Evolutionary conservation across 2,797 vertebrate genomes (phyloP).

Genomic region (Salarias fasciatus): DNA sequence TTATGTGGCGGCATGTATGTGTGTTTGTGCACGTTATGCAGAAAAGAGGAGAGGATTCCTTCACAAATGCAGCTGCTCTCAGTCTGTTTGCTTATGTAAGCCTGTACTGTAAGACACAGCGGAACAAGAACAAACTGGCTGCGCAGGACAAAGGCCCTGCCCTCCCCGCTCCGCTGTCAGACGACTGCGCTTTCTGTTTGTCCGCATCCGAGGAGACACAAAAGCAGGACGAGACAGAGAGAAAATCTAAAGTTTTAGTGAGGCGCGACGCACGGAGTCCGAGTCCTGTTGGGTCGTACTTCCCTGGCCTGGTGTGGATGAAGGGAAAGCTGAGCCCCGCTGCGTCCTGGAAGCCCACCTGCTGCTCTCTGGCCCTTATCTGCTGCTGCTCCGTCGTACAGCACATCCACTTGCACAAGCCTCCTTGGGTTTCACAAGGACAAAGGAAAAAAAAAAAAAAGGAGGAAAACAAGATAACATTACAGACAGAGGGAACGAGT

Average conservation of each 20-base stretch:
- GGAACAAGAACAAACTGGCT: slow-evolving; percentile 62
- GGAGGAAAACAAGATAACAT: slow-evolving; percentile 17
- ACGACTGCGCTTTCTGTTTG: slow-evolving; percentile 37
- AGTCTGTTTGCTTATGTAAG: slow-evolving; percentile 68
- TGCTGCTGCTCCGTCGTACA: slow-evolving; percentile 46
- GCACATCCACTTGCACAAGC: slow-evolving; percentile 47
- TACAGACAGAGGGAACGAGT: slow-evolving; percentile 10
- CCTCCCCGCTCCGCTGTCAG: slow-evolving; percentile 42
- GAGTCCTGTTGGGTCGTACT: slow-evolving; percentile 27
- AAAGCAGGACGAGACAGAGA: slow-evolving; percentile 9
- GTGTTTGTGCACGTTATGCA: slow-evolving; percentile 30
- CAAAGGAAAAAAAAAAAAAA: background rate
- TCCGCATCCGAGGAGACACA: slow-evolving; percentile 23
- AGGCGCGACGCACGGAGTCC: background rate
- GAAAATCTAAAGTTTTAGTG: background rate
- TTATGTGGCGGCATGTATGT: background rate
- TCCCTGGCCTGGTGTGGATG: slow-evolving; percentile 43
- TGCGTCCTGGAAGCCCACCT: slow-evolving; percentile 57
- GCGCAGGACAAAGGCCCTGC: slow-evolving; percentile 49
- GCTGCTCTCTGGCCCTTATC: slow-evolving; percentile 55
- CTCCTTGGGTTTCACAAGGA: slow-evolving; percentile 35
- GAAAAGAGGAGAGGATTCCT: slow-evolving; percentile 42
- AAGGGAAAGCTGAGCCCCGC: slow-evolving; percentile 49
- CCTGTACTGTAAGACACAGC: slow-evolving; percentile 54
- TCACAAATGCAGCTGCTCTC: slow-evolving; percentile 57